These are phyloP conservation scores for Dinoponera quadriceps DNA, from an alignment of 1,140 invertebrate genomes.

Conservation along the genomic window DNA sequence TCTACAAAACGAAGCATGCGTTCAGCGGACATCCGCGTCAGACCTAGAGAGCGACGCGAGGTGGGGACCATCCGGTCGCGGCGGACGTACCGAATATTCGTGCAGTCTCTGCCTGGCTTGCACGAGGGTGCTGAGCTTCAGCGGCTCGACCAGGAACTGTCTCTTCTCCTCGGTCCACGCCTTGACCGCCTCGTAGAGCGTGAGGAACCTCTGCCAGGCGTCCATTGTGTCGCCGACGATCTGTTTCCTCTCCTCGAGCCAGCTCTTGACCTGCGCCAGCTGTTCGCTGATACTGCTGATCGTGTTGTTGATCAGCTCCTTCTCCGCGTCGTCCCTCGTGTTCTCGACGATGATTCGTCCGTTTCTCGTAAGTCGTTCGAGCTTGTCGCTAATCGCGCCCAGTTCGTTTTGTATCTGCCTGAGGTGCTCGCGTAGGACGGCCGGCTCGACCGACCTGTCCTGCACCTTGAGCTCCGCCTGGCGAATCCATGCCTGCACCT, in stretches of 20 bases:
- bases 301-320: slow-evolving; percentile 91
- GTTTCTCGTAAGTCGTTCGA: slow-evolving; percentile 92
- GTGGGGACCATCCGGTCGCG: neutral
- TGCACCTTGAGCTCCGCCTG: slow-evolving; percentile 93
- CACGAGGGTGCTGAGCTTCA: slow-evolving; percentile 91
- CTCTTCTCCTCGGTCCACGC: slow-evolving; percentile 94
- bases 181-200: slow-evolving; percentile 92
- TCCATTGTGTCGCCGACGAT: slow-evolving; percentile 95
- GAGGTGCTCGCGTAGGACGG: slow-evolving; percentile 91
- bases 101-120: slow-evolving; percentile 94
- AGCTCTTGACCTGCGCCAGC: slow-evolving; percentile 90
- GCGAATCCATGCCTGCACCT: slow-evolving; percentile 93
- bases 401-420: slow-evolving; percentile 92
- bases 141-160: slow-evolving; percentile 91
- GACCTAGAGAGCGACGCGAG: neutral
- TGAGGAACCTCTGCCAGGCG: slow-evolving; percentile 94
- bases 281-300: slow-evolving; percentile 92
- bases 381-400: slow-evolving; percentile 89
- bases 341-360: slow-evolving; percentile 92
- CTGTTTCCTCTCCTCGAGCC: slow-evolving; percentile 93
- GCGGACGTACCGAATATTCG: slow-evolving; percentile 93
- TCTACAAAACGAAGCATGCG: slow-evolving; percentile 85
- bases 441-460: slow-evolving; percentile 92
- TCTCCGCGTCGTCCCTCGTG: slow-evolving; percentile 91
- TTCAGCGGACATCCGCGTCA: neutral